Conservation (phyloP, 2,888 invertebrate species). For the Coecobrya sp. region DNA sequence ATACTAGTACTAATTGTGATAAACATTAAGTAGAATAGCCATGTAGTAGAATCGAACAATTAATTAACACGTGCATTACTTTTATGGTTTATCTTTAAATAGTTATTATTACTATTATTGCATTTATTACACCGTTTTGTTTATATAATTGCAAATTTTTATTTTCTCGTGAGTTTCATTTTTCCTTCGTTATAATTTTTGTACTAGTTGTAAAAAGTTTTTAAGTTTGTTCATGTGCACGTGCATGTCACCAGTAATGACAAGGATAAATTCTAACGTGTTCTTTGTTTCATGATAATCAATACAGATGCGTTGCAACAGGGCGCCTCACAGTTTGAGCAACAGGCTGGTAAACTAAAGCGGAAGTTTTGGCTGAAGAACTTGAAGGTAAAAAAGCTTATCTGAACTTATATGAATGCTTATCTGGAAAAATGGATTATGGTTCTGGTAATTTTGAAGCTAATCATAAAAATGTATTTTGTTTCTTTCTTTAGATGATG, state of each 20-base stretch:
- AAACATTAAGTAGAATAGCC: background rate
- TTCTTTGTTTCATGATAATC: slow-evolving; percentile 31
- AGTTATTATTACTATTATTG: slow-evolving; percentile 20
- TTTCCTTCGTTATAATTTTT: slow-evolving; percentile 53
- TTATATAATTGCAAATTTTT: background rate
- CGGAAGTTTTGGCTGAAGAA: slow-evolving; percentile 99
- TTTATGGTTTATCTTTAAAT: slow-evolving; percentile 3
- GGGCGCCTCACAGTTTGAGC: slow-evolving; percentile 98
- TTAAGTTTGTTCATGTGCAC: slow-evolving; percentile 43
- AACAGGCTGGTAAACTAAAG: slow-evolving; percentile 98
- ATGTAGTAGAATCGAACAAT: background rate
- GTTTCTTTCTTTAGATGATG: slow-evolving; percentile 88
- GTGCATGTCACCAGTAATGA: background rate
- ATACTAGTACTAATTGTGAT: too few relatives aligned
- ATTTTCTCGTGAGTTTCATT: slow-evolving; percentile 71
- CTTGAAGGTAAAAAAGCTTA: slow-evolving; percentile 95
- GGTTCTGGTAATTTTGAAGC: background rate
- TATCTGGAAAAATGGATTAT: too few relatives aligned
- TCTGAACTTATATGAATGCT: too few relatives aligned
- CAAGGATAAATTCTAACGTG: slow-evolving; percentile 9
- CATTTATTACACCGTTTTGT: background rate
- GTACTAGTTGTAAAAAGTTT: slow-evolving; percentile 31
- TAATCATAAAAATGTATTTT: slow-evolving; percentile 11
- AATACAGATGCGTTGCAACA: slow-evolving; percentile 96
- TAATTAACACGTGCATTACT: slow-evolving; percentile 1